Evolutionary conservation across 2,113 vertebrate genomes (phyloP).

Genomic region (Cyrtonyx montezumae): DNA sequence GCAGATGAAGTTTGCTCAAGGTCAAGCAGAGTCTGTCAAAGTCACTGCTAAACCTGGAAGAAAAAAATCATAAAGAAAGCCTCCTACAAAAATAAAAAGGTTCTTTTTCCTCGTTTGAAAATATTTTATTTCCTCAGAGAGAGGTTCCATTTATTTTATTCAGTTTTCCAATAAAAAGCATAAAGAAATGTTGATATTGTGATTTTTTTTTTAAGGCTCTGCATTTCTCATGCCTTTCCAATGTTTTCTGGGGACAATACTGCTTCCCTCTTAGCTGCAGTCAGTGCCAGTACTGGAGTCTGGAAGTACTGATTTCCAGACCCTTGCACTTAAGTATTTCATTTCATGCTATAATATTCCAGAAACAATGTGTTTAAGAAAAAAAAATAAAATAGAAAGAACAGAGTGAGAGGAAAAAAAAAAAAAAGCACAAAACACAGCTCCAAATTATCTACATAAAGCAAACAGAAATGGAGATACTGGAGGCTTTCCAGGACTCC

Average conservation of each 20-base stretch:
- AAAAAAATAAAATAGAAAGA: no score
- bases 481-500: constrained; percentile 23
- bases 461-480: constrained; percentile 40
- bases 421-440: not conserved
- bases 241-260: constrained; percentile 5
- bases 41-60: not conserved
- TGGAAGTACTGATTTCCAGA: constrained; percentile 53
- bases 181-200: not conserved
- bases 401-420: not conserved
- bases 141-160: not conserved
- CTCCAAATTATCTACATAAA: constrained; percentile 17
- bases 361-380: not conserved
- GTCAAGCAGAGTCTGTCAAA: constrained; percentile 24
- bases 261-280: not conserved
- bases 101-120: not conserved
- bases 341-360: not conserved
- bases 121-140: not conserved
- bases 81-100: not conserved
- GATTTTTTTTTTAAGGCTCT: constrained; percentile 1
- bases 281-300: constrained; percentile 9
- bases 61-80: not conserved
- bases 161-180: not conserved
- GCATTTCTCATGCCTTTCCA: constrained; percentile 43
- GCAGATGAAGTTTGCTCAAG: constrained; percentile 23
- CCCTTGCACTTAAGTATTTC: not conserved